These are phyloP conservation scores for Synanthedon myopaeformis DNA, from an alignment of 2,888 invertebrate species.

Conservation along the genomic window DNA sequence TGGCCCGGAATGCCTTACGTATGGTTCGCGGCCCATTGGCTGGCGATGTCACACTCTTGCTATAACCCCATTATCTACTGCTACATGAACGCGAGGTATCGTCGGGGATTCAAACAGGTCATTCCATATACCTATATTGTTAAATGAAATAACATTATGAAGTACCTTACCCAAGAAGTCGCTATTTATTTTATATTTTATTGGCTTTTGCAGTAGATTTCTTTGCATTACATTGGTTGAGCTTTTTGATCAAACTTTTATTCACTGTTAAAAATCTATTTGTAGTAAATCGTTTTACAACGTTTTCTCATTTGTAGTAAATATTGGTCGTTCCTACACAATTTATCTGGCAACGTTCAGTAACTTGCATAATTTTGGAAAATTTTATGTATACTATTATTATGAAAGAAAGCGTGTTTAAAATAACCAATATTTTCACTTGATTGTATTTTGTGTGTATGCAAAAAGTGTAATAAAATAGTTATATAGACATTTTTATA, in stretches of 20 bases:
- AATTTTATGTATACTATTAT: background rate
- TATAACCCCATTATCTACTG: slow-evolving; percentile 91
- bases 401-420: too few species aligned
- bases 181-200: too few species aligned
- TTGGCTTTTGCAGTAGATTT: too few species aligned
- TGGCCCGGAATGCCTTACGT: slow-evolving; percentile 79
- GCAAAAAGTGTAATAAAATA: too few species aligned
- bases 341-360: background rate
- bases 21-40: slow-evolving; percentile 85
- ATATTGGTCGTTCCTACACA: background rate
- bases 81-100: slow-evolving; percentile 87
- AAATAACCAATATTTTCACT: too few species aligned
- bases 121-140: background rate
- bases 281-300: background rate
- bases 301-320: background rate
- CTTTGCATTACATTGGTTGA: background rate
- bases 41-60: slow-evolving; percentile 90
- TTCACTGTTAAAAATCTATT: background rate
- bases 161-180: too few species aligned
- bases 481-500: too few species aligned
- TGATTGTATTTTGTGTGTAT: too few species aligned
- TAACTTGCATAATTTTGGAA: background rate
- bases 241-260: background rate
- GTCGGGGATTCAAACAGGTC: slow-evolving; percentile 77
- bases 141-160: too few species aligned